Percentiles rank a stretch among this genome's conserved stretches.
These are phyloP conservation scores for Neuroterus valhalla DNA, from an alignment of 1,140 invertebrate genomes.

Conservation along the genomic window DNA sequence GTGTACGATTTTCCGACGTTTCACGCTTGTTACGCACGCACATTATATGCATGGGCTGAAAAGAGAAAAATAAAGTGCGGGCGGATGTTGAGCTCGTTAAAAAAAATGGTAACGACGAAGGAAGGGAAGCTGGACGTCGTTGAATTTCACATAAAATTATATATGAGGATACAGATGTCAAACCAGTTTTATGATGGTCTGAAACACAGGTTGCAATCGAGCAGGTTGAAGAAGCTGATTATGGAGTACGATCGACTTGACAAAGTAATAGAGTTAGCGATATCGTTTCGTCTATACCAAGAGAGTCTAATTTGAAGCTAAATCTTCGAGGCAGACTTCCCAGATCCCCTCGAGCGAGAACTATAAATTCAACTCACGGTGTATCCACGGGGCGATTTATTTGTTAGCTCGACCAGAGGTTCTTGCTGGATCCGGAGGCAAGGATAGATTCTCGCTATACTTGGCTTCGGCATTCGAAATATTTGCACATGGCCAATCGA, in stretches of 20 bases:
- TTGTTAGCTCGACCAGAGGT: constrained; percentile 11
- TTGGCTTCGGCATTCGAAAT: constrained; percentile 21
- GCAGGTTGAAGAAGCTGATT: constrained; percentile 20
- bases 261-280: constrained; percentile 31
- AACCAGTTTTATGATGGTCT: constrained; percentile 18
- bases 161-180: constrained; percentile 29
- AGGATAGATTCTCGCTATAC: constrained; percentile 20
- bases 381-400: constrained; percentile 28
- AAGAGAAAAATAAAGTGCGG: background rate
- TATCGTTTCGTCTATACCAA: constrained; percentile 16
- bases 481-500: constrained; percentile 22
- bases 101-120: background rate
- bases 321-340: constrained; percentile 23
- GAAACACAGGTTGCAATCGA: constrained; percentile 14
- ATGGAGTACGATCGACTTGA: constrained; percentile 25
- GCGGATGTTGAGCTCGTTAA: constrained; percentile 25
- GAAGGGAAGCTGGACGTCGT: constrained; percentile 20
- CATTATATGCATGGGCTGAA: background rate
- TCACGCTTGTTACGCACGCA: constrained; percentile 22
- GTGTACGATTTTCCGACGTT: constrained; percentile 25
- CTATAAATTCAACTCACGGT: constrained; percentile 27
- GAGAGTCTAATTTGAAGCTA: constrained; percentile 30
- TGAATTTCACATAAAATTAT: constrained; percentile 26
- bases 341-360: constrained; percentile 21
- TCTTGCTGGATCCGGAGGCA: constrained; percentile 8